Base-by-base conservation (phyloP, 2,113 vertebrate genomes). In the pig (Sus scrofa) region DNA sequence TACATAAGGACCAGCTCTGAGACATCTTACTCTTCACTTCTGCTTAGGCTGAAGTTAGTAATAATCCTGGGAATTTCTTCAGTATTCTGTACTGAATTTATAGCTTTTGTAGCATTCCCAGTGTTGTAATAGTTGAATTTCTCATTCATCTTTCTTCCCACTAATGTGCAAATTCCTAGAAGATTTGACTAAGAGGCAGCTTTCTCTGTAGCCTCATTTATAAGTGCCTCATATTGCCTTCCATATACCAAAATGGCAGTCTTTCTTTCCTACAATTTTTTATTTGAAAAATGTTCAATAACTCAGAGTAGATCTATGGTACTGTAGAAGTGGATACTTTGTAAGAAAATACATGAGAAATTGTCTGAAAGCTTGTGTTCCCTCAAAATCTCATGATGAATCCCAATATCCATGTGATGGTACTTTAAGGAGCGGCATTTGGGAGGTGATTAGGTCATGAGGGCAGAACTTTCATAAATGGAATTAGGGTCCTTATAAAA, bases 131-230 rank as follows among this genome's bases (percentile, higher is more conserved):
- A 65, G 15, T 52, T 92, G 20, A 68, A 34, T 70, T 73, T 2
- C 18, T 95, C 14, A 54, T 13, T 13, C 24, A 9, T 30, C 32
- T 81, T 56, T 56, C 11, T 81, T 78, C 30, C 37, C 3, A 24
- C 2, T 77, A 15, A 39, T 26, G 6, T 63, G 56, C 67, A 71
- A 20, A 1, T 54, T 85, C 65, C 32, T 83, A 12, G 15, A 87
- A 65, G 12, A 75, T 2, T 62, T 13, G 3, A 27, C 20, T 11
- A 2, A 0, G 0, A 62, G 44, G 6, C 13, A 15, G 16, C 20
- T 95, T 34, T 86, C 10, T 71, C 37, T 52, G 26, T 5, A 62
- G 58, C 3, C 4, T 67, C 27, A 79, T 20, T 39, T 74, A 14
- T 7, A 83, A 71, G 30, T 12, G 73, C 8, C 1, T 58, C 7